Evolutionary conservation across 1,140 invertebrate genomes (phyloP).

Genomic region (Panulirus ornatus): DNA sequence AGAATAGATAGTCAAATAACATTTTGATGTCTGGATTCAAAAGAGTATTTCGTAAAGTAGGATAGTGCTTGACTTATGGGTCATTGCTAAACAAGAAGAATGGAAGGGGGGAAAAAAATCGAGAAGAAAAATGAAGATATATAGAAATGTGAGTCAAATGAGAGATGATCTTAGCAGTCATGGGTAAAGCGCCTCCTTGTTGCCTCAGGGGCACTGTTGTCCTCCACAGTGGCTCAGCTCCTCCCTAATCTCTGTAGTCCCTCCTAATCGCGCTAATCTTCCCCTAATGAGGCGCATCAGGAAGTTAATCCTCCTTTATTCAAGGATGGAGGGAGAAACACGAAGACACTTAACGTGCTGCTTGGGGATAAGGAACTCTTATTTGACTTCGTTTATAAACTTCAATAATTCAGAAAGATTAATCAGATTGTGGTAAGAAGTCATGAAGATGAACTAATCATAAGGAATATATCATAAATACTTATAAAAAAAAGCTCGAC

Average conservation of each 20-base stretch:
- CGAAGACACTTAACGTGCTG: neutral
- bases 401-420: no score
- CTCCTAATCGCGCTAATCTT: conserved; percentile 7
- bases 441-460: no score
- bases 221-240: neutral
- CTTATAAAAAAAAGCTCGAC: no score
- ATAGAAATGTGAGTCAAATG: neutral
- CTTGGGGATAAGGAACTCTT: no score
- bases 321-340: neutral
- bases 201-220: neutral
- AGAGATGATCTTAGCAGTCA: neutral
- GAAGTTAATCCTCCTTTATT: neutral
- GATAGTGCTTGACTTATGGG: no score
- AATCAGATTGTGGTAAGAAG: no score
- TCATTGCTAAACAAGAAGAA: neutral
- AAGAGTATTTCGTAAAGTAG: no score
- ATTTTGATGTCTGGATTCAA: no score
- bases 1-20: no score
- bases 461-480: no score
- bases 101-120: neutral
- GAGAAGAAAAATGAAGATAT: neutral
- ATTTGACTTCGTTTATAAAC: no score
- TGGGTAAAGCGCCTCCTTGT: neutral
- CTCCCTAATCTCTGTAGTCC: neutral
- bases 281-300: conserved; percentile 40